Base-by-base conservation (phyloP, 2,797 vertebrate species). In the Nyctalus aviator region DNA sequence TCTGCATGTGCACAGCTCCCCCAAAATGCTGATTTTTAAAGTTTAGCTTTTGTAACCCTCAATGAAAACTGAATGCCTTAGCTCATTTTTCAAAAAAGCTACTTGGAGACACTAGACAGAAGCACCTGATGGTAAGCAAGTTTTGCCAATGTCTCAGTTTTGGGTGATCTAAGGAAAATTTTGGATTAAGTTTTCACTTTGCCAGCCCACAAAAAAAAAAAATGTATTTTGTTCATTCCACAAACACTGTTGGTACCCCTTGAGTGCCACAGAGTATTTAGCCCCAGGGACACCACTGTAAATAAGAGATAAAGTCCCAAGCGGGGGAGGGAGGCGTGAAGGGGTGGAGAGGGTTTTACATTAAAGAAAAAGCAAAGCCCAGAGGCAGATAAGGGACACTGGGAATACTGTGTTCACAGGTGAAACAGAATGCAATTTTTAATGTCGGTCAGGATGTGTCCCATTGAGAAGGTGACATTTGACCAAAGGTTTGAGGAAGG, bases 11-110 rank as follows among this genome's bases (percentile, higher is more conserved):
- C 8, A 62, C 73, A 77, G 44, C 25, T 92, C 18, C 46, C 57
- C 79, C 10, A 41, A 91, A 92, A 2, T 87, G 35, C 12, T 79
- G 44, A 85, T 71, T 91, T 93, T 84, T 84, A 84, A 95, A 91
- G 46, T 91, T 86, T 50, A 66, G 6, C 11, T 89, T 96, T 78
- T n/a, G 14, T 62, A 83, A 68, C 35, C 8, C 30, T 89, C 57
- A 81, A 37, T 72, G 78, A 88, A 95, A 73, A 94, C 32, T 55
- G 86, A 94, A 55, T 73, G 8, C 21, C 37, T 94, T 94, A 77
- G 83, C 62, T 83, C 62, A 68, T 57, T 88, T 73, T 87, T 89
- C 55, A 3, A 25, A 73, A 62, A 68, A 64, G 48, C 30, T 50
- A 44, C 41, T 66, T 90, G 48, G 55, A 82, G 93, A 83, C 53